Evolutionary conservation across 1,140 invertebrate genomes (phyloP).

Genomic region (Panulirus ornatus): DNA sequence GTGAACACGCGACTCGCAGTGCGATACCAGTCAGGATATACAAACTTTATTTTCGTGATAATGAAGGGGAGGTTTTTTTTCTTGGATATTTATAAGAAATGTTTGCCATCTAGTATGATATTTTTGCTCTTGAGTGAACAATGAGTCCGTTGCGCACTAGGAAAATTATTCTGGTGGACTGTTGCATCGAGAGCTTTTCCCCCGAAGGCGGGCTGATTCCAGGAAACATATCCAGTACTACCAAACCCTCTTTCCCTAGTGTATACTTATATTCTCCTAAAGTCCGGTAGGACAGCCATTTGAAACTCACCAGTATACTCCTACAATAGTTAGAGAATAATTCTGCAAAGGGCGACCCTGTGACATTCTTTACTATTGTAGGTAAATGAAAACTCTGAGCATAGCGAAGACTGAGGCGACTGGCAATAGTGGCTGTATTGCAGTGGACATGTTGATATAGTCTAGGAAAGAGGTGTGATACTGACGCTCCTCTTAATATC

Average conservation of each 20-base stretch:
- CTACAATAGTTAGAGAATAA: background rate
- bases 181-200: conserved; percentile 35
- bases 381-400: background rate
- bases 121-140: too few species aligned
- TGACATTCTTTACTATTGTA: background rate
- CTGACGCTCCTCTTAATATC: background rate
- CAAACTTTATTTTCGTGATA: background rate
- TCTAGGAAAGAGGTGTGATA: background rate
- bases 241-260: conserved; percentile 9
- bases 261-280: background rate
- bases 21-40: conserved; percentile 16
- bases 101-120: background rate
- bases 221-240: conserved; percentile 35
- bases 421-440: conserved; percentile 19
- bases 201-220: conserved; percentile 38
- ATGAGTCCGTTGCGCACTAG: background rate
- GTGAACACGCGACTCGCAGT: conserved; percentile 17
- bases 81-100: background rate
- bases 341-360: background rate
- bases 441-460: conserved; percentile 36
- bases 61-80: too few species aligned
- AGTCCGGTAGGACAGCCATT: too few species aligned
- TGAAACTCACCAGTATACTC: background rate
- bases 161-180: background rate
- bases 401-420: background rate